phyloP scores from a whole-genome alignment of 2,797 vertebrate genomes.

The Pseudocheirus occidentalis region DNA sequence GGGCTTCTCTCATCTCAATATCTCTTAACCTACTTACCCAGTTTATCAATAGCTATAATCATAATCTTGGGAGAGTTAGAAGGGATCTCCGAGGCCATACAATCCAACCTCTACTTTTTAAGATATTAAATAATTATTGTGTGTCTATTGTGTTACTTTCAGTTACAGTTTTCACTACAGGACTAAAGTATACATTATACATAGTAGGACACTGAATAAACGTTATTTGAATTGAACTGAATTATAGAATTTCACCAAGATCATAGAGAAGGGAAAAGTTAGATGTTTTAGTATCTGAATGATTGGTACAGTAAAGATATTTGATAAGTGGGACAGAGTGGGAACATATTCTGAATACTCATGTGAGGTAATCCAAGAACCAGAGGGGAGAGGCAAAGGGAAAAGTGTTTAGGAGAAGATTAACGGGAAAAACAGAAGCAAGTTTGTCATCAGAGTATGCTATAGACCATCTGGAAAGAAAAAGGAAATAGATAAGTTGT shows the following conservation, averaged over 20 bases:
- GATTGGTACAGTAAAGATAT: background rate
- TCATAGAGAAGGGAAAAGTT: background rate
- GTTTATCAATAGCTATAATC: background rate
- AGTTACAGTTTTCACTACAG: background rate
- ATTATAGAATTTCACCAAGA: background rate
- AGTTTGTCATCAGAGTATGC: background rate
- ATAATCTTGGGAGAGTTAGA: background rate
- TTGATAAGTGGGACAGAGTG: too few relatives aligned
- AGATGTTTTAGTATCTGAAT: background rate
- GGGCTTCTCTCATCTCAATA: background rate
- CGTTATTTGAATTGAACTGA: background rate
- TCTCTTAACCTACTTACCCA: background rate
- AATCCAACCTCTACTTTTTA: background rate
- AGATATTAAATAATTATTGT: background rate
- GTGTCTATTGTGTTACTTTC: background rate
- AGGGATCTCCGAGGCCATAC: background rate
- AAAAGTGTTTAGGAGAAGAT: background rate
- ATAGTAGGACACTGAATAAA: background rate
- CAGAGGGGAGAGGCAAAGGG: background rate
- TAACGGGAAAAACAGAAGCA: background rate
- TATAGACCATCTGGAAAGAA: background rate
- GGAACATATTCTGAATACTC: background rate
- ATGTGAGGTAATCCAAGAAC: too few relatives aligned
- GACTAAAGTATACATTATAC: background rate
- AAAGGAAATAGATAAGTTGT: background rate